Conservation (phyloP, 2,797 vertebrate species). For the Sebastiscus tertius region DNA sequence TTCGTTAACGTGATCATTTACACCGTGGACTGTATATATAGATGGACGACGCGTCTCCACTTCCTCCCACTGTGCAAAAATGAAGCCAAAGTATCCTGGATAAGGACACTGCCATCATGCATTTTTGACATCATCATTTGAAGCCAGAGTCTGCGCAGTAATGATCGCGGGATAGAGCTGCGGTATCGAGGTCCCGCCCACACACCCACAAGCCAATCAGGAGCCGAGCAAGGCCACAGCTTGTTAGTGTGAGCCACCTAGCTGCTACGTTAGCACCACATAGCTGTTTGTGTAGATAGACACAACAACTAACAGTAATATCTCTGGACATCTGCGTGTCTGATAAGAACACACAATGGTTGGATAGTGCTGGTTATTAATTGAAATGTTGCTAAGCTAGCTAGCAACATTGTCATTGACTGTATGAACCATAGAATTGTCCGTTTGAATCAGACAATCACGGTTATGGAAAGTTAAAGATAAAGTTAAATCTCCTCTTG, state of each 20-base stretch:
- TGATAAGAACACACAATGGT: neutral
- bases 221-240: rapidly evolving
- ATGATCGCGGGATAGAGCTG: neutral
- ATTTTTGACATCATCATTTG: too few species aligned
- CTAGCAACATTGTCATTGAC: neutral
- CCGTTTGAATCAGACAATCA: rapidly evolving
- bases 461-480: neutral
- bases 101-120: too few species aligned
- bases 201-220: rapidly evolving
- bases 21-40: too few species aligned
- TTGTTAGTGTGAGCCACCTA: too few species aligned
- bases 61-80: neutral
- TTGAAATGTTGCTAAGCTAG: neutral
- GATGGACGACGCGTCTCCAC: neutral
- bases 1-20: neutral
- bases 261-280: too few species aligned
- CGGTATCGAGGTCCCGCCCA: neutral
- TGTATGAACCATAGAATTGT: neutral
- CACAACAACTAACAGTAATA: neutral
- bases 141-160: too few species aligned
- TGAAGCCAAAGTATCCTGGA: too few species aligned
- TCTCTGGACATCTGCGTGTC: neutral
- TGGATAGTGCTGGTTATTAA: rapidly evolving
- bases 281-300: too few species aligned
- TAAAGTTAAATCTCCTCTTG: neutral